Evolutionary conservation across 1,140 invertebrate species (phyloP).

Genomic region (Phortica variegata): DNA sequence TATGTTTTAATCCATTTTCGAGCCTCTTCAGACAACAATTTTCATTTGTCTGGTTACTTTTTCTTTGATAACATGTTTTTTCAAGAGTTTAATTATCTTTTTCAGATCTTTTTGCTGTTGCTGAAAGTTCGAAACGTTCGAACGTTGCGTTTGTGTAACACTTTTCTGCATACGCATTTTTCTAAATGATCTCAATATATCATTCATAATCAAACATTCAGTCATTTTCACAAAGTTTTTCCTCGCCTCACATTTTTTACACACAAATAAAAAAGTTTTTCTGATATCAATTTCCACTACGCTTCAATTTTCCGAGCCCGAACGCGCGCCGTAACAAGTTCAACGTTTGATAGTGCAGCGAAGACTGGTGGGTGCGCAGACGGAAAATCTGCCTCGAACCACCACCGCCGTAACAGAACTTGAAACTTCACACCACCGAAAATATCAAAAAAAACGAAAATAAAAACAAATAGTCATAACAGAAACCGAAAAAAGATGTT

Average conservation of each 20-base stretch:
- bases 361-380: conserved; percentile 52
- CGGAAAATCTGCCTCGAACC: conserved; percentile 36
- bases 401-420: too few species aligned
- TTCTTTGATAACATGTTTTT: conserved; percentile 42
- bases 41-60: conserved; percentile 43
- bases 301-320: too few species aligned
- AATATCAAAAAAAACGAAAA: conserved; percentile 15
- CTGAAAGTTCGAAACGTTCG: conserved; percentile 15
- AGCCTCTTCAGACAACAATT: conserved; percentile 31
- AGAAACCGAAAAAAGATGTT: conserved; percentile 28
- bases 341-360: conserved; percentile 36
- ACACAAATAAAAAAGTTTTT: background rate
- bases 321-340: conserved; percentile 38
- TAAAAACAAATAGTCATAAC: conserved; percentile 23
- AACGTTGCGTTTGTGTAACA: conserved; percentile 18
- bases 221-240: conserved; percentile 36
- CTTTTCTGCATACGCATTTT: conserved; percentile 52
- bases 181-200: conserved; percentile 47
- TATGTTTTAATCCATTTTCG: background rate
- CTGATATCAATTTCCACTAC: too few species aligned
- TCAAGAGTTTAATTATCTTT: conserved; percentile 45
- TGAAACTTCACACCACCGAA: too few species aligned
- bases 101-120: conserved; percentile 38
- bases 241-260: background rate
- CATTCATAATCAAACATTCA: conserved; percentile 41